A percentile compares a stretch with the other conserved stretches of the same genome.
These are phyloP conservation scores for Cyclophora albipunctata DNA, from an alignment of 2,888 invertebrate genomes.

Conservation along the genomic window DNA sequence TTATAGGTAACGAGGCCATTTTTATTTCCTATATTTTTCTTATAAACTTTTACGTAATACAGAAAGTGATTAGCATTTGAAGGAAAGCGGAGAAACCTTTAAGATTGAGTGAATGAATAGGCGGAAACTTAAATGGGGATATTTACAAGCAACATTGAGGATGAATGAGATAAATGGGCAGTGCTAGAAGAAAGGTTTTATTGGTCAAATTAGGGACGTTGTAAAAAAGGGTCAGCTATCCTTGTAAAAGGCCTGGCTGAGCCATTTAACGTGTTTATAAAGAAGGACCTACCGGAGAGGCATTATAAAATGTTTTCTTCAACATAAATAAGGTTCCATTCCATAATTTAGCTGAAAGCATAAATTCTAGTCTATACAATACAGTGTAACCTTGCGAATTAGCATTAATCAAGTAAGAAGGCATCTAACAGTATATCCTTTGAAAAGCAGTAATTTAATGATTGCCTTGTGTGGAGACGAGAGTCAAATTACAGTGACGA, in stretches of 20 bases:
- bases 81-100: slow-evolving; percentile 2
- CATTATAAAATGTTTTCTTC: too few relatives aligned
- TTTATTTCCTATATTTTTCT: slow-evolving; percentile 22
- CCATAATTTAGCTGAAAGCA: too few relatives aligned
- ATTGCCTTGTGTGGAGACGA: neutral
- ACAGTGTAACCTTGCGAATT: too few relatives aligned
- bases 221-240: slow-evolving; percentile 13
- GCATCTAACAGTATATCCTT: neutral
- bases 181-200: slow-evolving; percentile 9
- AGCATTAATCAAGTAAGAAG: too few relatives aligned
- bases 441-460: slow-evolving; percentile 1
- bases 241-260: neutral
- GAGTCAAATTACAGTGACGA: slow-evolving; percentile 7
- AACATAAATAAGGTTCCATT: too few relatives aligned
- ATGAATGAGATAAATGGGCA: slow-evolving; percentile 12
- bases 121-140: slow-evolving; percentile 13
- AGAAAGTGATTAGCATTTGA: neutral
- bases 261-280: too few relatives aligned
- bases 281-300: too few relatives aligned
- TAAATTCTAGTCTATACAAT: too few relatives aligned
- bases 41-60: neutral
- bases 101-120: slow-evolving; percentile 6
- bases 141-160: slow-evolving; percentile 12
- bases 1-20: slow-evolving; percentile 24
- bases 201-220: slow-evolving; percentile 12